Evolutionary conservation across 2,888 invertebrate genomes (phyloP).

Genomic region (Agrochola litura): DNA sequence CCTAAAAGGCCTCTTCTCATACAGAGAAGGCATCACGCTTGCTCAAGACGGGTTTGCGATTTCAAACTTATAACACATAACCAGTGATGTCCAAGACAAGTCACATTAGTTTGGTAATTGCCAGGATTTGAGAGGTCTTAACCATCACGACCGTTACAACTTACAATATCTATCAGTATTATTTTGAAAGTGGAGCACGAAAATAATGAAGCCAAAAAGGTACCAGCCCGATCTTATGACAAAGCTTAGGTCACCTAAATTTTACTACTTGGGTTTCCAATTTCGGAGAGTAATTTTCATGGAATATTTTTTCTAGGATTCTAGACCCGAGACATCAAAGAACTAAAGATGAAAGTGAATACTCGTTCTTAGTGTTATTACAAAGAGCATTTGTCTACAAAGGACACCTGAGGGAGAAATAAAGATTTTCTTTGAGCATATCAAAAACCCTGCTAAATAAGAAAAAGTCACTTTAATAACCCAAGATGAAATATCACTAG

Average conservation of each 20-base stretch:
- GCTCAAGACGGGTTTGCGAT: no score
- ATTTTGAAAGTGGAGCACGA: background rate
- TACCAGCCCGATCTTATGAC: conserved; percentile 1
- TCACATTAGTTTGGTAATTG: no score
- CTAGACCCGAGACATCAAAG: conserved; percentile 37
- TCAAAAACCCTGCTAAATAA: conserved; percentile 17
- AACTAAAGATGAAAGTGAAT: conserved; percentile 34
- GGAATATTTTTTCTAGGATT: conserved; percentile 30
- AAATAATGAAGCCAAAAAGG: conserved; percentile 20
- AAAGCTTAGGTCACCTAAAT: conserved; percentile 13
- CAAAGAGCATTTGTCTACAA: conserved; percentile 47
- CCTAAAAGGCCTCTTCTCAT: no score
- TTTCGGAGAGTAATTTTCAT: conserved; percentile 30
- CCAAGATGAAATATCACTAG: background rate
- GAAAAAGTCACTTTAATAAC: conserved; percentile 17
- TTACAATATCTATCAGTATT: background rate
- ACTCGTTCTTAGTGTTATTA: conserved; percentile 37
- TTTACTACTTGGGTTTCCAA: conserved; percentile 37
- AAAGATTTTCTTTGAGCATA: conserved; percentile 22
- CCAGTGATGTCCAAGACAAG: no score
- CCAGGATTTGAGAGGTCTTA: no score
- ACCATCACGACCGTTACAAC: background rate
- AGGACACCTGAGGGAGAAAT: conserved; percentile 39
- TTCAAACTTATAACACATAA: no score
- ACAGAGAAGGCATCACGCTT: no score